Percentiles rank a stretch among this genome's conserved stretches.
These are phyloP conservation scores for Heteromurus nitidus DNA, from an alignment of 2,888 invertebrate species.

Conservation along the genomic window DNA sequence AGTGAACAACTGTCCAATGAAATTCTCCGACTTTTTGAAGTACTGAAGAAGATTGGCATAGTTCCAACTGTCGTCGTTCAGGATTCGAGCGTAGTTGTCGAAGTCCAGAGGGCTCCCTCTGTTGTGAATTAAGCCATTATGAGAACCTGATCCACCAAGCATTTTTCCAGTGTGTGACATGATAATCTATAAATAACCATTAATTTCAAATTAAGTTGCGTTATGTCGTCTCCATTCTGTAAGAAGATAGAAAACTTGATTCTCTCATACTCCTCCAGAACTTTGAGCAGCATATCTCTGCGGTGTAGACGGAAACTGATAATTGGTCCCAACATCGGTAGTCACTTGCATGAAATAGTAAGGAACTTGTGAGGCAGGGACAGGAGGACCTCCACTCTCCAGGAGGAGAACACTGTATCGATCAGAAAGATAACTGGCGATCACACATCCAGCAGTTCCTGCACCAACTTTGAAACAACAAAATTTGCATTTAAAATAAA, in stretches of 20 bases:
- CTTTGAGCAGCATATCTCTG: neutral
- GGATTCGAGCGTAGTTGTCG: constrained; percentile 53
- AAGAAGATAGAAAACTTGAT: too few species aligned
- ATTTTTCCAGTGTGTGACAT: too few species aligned
- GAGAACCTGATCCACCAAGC: constrained; percentile 64
- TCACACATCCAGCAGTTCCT: constrained; percentile 34
- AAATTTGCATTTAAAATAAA: neutral
- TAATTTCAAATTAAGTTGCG: too few species aligned
- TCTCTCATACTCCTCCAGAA: too few species aligned
- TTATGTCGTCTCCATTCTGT: too few species aligned
- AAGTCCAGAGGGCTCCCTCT: constrained; percentile 58
- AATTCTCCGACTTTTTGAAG: constrained; percentile 61
- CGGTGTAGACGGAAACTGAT: constrained; percentile 28
- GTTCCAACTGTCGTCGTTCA: constrained; percentile 54
- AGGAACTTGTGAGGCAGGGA: constrained; percentile 34
- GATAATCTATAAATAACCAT: too few species aligned
- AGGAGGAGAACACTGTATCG: constrained; percentile 22
- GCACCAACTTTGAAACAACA: constrained; percentile 25
- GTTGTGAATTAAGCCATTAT: constrained; percentile 51
- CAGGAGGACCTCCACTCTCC: constrained; percentile 34
- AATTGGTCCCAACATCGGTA: constrained; percentile 24
- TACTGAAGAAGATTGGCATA: constrained; percentile 55
- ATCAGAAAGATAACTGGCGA: constrained; percentile 25
- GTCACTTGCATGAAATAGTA: neutral
- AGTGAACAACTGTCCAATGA: constrained; percentile 41